Conservation (phyloP, 2,113 vertebrate species). For the Xiphophorus maculatus region DNA sequence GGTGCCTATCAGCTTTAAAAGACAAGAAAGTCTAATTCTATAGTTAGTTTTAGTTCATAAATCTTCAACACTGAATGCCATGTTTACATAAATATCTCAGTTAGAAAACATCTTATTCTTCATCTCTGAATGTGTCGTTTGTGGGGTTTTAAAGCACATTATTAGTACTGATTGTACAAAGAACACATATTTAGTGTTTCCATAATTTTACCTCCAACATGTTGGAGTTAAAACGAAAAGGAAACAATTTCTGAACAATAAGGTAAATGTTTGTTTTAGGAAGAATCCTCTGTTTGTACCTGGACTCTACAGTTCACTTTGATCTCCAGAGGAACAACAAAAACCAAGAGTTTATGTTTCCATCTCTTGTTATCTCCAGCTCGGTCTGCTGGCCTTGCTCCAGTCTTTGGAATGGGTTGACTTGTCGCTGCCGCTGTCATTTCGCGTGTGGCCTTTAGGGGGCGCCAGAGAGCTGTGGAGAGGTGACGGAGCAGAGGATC, state of each 20-base stretch:
- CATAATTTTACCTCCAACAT: background rate
- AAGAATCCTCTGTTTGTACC: background rate
- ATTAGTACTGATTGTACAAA: too few species aligned
- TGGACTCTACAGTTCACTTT: background rate
- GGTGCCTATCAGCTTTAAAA: background rate
- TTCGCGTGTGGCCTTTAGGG: constrained; percentile 58
- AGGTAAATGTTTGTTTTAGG: background rate
- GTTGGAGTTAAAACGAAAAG: too few species aligned
- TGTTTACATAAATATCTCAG: background rate
- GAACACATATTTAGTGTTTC: background rate
- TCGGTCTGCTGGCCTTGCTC: constrained; percentile 72
- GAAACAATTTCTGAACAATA: background rate
- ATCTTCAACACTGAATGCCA: background rate
- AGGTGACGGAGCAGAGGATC: constrained; percentile 45
- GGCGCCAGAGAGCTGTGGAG: constrained; percentile 28
- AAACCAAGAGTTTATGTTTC: background rate
- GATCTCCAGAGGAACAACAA: background rate
- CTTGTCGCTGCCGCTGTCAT: constrained; percentile 77
- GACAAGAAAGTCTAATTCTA: background rate
- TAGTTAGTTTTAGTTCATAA: background rate
- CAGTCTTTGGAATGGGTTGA: constrained; percentile 74
- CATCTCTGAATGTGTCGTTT: background rate
- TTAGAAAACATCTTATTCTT: background rate
- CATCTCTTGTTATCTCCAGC: constrained; percentile 77
- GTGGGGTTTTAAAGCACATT: background rate